phyloP scores from a whole-genome alignment of 2,888 invertebrate species.

The Eupithecia tripunctaria region DNA sequence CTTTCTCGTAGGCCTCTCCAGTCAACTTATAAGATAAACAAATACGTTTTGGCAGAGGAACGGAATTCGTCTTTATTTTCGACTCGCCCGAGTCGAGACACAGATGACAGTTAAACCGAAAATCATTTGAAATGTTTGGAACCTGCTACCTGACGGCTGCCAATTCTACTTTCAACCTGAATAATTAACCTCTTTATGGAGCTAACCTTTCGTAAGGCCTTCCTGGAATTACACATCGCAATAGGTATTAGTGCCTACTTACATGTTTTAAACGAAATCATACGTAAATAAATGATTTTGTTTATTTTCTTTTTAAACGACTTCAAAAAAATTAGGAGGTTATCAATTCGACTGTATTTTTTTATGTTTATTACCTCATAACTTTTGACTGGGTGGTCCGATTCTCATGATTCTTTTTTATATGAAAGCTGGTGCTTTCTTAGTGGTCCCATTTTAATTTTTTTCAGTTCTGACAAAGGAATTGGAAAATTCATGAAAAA shows the following conservation, averaged over 20 bases:
- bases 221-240: background rate
- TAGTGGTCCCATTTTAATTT: too few species aligned
- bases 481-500: too few species aligned
- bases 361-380: too few species aligned
- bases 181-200: slow-evolving; percentile 10
- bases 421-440: too few species aligned
- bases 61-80: slow-evolving; percentile 63
- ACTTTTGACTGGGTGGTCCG: too few species aligned
- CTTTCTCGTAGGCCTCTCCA: slow-evolving; percentile 36
- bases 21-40: slow-evolving; percentile 42
- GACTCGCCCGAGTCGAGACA: slow-evolving; percentile 51
- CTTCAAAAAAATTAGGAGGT: too few species aligned
- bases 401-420: too few species aligned
- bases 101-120: slow-evolving; percentile 47
- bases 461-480: too few species aligned
- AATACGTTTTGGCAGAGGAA: slow-evolving; percentile 44
- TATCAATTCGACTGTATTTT: too few species aligned
- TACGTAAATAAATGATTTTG: background rate
- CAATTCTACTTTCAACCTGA: slow-evolving; percentile 28
- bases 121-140: slow-evolving; percentile 30
- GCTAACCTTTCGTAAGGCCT: slow-evolving; percentile 9
- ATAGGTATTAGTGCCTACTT: background rate
- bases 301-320: background rate
- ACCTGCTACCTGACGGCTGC: slow-evolving; percentile 4
- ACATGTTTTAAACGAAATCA: background rate